Base-by-base conservation (phyloP, 2,888 invertebrate species). In the Tiphia femorata region DNA sequence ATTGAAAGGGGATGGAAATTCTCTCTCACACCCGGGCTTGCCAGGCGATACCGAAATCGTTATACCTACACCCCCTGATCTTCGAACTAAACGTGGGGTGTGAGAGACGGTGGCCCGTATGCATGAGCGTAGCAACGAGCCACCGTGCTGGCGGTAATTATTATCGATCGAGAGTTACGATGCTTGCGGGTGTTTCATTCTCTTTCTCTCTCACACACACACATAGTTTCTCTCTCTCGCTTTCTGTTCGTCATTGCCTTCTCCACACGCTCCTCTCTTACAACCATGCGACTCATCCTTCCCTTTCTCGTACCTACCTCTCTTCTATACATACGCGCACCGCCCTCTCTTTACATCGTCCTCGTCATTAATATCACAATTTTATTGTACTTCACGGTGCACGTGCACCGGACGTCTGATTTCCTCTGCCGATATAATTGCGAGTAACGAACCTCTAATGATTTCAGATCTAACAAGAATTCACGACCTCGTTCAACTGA, bases 121-220 rank as follows among this genome's bases (percentile, higher is more conserved):
- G 27, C 46, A 47, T 33, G 25, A 5, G 30, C 7, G n/a, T 4
- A 2, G 30, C 33, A 14, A 33, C 7, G 33, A 47, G 33, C 50
- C 42, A 62, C 49, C 53, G 57, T 68, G 64, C 41, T 55, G 43
- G 62, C 58, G 19, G 56, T 61, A 59, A 69, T 69, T 64, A 71
- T 67, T 69, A 73, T 73, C 67, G 69, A 73, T 73, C 67, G 59
- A 14, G 49, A 66, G 64, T 73, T 64, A 69, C 64, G 59, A 47
- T 41, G 57, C 62, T 59, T 49, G 48, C 51, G 50, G 60, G 67
- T 59, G 58, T 54, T 44, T 30, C 42, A 23, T 48, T 43, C 49
- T 56, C 56, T 55, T 51, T 40, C 38, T 47, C 37, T 33, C 37
- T 8, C 8, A 7, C 29, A 19, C 10, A 29, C 29, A 3, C 17